These are phyloP conservation scores for Acrossocheilus fasciatus DNA, from an alignment of 2,797 vertebrate genomes.

Conservation along the genomic window DNA sequence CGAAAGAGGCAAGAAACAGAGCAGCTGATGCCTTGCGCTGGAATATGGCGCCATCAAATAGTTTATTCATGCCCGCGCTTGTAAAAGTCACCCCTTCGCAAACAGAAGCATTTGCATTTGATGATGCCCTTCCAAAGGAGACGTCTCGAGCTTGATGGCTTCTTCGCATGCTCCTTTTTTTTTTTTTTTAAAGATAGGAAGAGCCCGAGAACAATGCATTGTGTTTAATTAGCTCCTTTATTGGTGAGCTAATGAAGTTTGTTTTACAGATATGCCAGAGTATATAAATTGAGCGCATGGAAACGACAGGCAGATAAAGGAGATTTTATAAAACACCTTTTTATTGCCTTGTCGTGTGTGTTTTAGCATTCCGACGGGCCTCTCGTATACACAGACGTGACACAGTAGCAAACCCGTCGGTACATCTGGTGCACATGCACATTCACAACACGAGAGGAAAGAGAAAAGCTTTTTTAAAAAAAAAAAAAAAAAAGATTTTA, in stretches of 20 bases:
- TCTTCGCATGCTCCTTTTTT: constrained; percentile 45
- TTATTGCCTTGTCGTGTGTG: constrained; percentile 12
- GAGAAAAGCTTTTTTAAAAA: constrained; percentile 30
- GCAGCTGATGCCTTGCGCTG: constrained; percentile 68
- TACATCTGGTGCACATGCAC: constrained; percentile 76
- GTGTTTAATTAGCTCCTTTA: constrained; percentile 68
- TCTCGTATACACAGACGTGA: not conserved
- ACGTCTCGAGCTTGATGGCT: constrained; percentile 42
- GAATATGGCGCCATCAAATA: constrained; percentile 60
- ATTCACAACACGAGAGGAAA: constrained; percentile 76
- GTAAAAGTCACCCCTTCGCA: constrained; percentile 54
- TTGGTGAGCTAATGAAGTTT: constrained; percentile 69
- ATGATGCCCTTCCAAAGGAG: constrained; percentile 57
- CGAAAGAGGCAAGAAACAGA: constrained; percentile 59
- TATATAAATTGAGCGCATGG: constrained; percentile 65
- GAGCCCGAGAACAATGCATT: constrained; percentile 44
- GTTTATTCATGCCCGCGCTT: constrained; percentile 54
- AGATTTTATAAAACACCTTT: constrained; percentile 57
- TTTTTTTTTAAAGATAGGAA: constrained; percentile 1
- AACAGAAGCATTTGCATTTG: constrained; percentile 58
- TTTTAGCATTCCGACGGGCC: constrained; percentile 6
- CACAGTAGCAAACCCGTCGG: constrained; percentile 73
- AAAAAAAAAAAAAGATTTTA: constrained; percentile 75
- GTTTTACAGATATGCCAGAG: constrained; percentile 66
- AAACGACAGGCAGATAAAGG: constrained; percentile 59